Percentiles rank a stretch among this genome's conserved stretches.
Evolutionary conservation across 2,797 vertebrate species (phyloP).

Genomic region (Falco cherrug): DNA sequence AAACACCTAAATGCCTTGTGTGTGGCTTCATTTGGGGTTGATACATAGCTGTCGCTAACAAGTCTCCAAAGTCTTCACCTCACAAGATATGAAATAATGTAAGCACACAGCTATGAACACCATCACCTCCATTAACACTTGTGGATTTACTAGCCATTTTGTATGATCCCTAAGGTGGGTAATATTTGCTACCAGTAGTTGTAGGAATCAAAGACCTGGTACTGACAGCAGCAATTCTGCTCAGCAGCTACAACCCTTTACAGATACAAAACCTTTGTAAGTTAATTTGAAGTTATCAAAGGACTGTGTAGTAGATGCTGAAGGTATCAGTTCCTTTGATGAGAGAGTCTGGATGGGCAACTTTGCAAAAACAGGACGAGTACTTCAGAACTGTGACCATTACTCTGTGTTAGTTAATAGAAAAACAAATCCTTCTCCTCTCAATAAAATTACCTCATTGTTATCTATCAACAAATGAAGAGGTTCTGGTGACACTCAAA

Average conservation of each 20-base stretch:
- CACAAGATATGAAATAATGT: neutral
- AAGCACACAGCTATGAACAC: neutral
- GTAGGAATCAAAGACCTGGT: neutral
- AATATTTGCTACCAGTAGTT: neutral
- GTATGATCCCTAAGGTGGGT: neutral
- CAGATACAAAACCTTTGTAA: neutral
- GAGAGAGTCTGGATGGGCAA: neutral
- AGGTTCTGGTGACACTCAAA: neutral
- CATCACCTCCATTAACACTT: neutral
- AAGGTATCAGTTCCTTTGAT: neutral
- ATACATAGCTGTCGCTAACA: neutral
- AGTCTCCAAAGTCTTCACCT: neutral
- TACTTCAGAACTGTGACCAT: rapidly evolving
- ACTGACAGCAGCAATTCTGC: neutral
- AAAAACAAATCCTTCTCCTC: neutral
- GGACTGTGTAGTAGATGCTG: neutral
- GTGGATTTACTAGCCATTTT: neutral
- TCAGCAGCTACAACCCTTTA: neutral
- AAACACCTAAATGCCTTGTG: neutral
- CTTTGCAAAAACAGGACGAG: neutral
- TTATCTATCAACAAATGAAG: neutral
- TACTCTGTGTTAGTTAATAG: neutral
- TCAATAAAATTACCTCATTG: neutral
- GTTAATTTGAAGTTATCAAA: neutral
- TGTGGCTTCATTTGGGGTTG: neutral